These are phyloP conservation scores for Rhabdomys pumilio DNA, from an alignment of 2,797 vertebrate genomes.

Conservation along the genomic window DNA sequence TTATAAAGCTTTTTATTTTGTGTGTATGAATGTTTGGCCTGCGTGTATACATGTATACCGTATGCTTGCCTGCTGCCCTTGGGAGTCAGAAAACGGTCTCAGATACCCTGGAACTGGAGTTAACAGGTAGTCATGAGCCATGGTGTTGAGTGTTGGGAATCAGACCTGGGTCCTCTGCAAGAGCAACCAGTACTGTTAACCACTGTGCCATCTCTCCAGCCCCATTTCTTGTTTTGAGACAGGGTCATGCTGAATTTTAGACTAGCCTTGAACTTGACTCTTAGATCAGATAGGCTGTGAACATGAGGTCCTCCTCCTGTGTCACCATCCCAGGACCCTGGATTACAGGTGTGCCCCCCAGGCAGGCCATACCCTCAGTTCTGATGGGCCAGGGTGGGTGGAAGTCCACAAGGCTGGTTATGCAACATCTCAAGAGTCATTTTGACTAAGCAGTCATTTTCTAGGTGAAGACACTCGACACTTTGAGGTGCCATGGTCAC, in stretches of 20 bases:
- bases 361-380: not conserved
- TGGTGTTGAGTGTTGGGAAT: not conserved
- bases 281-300: not conserved
- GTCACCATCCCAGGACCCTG: not conserved
- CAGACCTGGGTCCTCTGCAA: not conserved
- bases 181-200: not conserved
- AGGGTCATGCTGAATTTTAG: not conserved
- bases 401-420: too few species aligned
- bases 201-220: not conserved
- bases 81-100: not conserved
- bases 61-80: not conserved
- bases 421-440: not conserved
- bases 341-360: not conserved
- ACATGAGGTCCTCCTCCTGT: not conserved
- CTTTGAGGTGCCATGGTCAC: not conserved
- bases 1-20: not conserved
- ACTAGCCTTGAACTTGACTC: not conserved
- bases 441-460: not conserved
- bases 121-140: not conserved
- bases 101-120: not conserved
- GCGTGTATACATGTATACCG: not conserved
- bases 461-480: not conserved
- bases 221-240: not conserved
- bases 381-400: not conserved
- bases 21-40: not conserved